Conservation (phyloP, 2,888 invertebrate species). For the Scaptomyza caliginosa region DNA sequence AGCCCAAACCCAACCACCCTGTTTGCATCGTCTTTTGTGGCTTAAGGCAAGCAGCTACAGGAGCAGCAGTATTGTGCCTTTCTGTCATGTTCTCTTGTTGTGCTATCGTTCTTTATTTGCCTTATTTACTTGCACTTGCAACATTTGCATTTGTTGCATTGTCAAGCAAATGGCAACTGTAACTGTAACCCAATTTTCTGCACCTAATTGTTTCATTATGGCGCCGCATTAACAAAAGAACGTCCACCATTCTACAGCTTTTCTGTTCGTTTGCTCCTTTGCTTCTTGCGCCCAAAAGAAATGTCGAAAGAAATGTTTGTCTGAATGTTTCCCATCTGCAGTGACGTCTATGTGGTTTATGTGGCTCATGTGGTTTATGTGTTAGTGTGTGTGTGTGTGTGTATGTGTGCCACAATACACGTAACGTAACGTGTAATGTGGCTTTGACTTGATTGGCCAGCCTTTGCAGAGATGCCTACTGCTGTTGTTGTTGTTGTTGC, state of each 20-base stretch:
- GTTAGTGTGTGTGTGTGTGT: slow-evolving; percentile 2
- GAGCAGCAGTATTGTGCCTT: slow-evolving; percentile 20
- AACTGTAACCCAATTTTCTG: slow-evolving; percentile 79
- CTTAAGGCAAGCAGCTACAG: slow-evolving; percentile 13
- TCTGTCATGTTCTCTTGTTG: slow-evolving; percentile 47
- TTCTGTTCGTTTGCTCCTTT: no score
- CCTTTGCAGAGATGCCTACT: slow-evolving; percentile 33
- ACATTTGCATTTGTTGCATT: slow-evolving; percentile 69
- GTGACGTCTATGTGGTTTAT: slow-evolving; percentile 4
- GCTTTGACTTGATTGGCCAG: slow-evolving; percentile 68
- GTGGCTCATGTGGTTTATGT: background rate
- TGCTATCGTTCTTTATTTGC: slow-evolving; percentile 43
- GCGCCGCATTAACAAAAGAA: slow-evolving; percentile 70
- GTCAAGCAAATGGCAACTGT: slow-evolving; percentile 49
- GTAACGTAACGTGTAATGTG: slow-evolving; percentile 25
- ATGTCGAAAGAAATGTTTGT: slow-evolving; percentile 58
- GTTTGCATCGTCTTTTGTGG: slow-evolving; percentile 36
- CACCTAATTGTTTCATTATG: slow-evolving; percentile 81
- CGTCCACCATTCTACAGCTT: background rate
- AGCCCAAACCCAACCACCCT: background rate
- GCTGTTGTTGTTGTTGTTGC: slow-evolving; percentile 3
- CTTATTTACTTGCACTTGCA: slow-evolving; percentile 63
- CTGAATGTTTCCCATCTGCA: slow-evolving; percentile 6
- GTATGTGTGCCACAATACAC: slow-evolving; percentile 3
- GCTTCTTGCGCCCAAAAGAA: slow-evolving; percentile 26